Conservation (phyloP, 1,140 invertebrate species). For the Metaphire vulgaris region DNA sequence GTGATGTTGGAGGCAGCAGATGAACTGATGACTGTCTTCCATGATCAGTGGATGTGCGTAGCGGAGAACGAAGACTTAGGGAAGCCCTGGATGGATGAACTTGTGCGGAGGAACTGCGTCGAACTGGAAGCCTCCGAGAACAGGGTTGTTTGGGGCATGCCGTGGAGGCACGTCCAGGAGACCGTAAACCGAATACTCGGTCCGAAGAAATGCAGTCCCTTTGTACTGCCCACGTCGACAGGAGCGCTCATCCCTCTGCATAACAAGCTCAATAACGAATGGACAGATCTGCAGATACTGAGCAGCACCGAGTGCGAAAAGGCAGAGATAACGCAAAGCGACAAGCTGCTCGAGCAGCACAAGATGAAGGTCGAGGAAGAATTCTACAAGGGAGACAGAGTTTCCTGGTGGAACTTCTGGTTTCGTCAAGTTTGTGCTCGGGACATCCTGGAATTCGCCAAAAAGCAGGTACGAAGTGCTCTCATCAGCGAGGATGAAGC, state of each 20-base stretch:
- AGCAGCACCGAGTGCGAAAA: constrained; percentile 33
- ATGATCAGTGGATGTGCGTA: constrained; percentile 35
- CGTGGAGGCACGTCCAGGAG: constrained; percentile 34
- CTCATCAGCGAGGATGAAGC: constrained; percentile 30
- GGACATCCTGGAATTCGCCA: constrained; percentile 29
- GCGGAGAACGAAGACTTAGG: constrained; percentile 18
- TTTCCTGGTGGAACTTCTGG: constrained; percentile 37
- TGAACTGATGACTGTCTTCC: constrained; percentile 34
- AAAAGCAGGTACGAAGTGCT: constrained; percentile 24
- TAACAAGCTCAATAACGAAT: constrained; percentile 36
- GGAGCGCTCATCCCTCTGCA: constrained; percentile 32
- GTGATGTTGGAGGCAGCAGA: constrained; percentile 38
- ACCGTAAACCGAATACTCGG: constrained; percentile 29
- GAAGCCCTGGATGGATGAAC: constrained; percentile 26
- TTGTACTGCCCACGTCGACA: constrained; percentile 31
- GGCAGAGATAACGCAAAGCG: neutral
- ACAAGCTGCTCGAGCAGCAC: neutral
- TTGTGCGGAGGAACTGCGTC: constrained; percentile 28
- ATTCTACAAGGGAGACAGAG: constrained; percentile 36
- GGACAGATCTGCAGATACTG: constrained; percentile 35
- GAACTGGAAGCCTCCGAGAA: constrained; percentile 26
- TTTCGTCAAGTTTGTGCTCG: constrained; percentile 37
- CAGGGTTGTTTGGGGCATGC: constrained; percentile 31
- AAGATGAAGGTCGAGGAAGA: constrained; percentile 29
- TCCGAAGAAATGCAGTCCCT: constrained; percentile 1